Percentiles rank a stretch among this genome's conserved stretches.
phyloP scores from a whole-genome alignment of 2,888 invertebrate species.

The Tetranychus truncatus region DNA sequence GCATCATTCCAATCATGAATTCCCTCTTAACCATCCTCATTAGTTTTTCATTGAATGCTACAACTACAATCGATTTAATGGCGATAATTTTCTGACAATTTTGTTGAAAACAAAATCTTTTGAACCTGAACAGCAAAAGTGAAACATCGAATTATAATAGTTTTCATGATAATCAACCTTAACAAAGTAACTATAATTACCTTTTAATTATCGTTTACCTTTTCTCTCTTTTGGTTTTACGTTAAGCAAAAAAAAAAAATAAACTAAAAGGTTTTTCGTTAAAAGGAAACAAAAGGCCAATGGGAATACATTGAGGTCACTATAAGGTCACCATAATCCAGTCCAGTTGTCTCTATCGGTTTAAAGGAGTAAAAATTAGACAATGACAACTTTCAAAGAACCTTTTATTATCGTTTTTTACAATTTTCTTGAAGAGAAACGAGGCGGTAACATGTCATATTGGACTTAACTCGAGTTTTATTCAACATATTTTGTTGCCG shows the following conservation, averaged over 20 bases:
- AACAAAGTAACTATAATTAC: background rate
- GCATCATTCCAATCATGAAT: background rate
- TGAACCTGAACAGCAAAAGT: background rate
- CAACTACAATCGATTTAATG: background rate
- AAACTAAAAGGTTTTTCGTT: background rate
- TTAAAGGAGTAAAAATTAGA: background rate
- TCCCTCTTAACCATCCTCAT: background rate
- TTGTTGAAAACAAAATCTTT: background rate
- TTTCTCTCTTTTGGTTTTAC: background rate
- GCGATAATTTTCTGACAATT: background rate
- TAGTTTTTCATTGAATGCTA: background rate
- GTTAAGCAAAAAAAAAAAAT: background rate
- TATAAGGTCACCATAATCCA: background rate
- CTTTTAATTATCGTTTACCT: background rate
- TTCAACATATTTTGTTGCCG: too few species aligned
- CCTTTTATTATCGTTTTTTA: background rate
- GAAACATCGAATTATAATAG: background rate
- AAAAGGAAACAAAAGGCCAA: background rate
- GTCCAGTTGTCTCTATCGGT: background rate
- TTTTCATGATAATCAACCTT: background rate
- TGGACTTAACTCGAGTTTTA: too few species aligned
- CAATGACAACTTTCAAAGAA: background rate
- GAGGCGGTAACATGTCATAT: background rate
- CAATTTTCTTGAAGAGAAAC: background rate
- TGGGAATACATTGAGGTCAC: background rate